Conservation (phyloP, 2,888 invertebrate genomes). For the Hirtodrosophila duncani region DNA sequence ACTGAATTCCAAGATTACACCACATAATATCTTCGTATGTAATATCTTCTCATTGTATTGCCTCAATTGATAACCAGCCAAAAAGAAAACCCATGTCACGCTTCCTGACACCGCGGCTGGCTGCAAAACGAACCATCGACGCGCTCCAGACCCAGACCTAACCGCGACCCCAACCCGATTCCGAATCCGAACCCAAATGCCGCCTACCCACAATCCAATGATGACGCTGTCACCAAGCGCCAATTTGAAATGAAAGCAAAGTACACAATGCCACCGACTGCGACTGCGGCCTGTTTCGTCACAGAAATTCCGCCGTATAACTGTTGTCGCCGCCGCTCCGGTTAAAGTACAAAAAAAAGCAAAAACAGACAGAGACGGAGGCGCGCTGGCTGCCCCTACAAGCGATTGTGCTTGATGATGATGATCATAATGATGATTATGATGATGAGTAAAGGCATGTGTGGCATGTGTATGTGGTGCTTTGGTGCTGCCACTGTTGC, state of each 20-base stretch:
- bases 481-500: neutral
- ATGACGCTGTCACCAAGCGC: constrained; percentile 22
- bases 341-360: constrained; percentile 46
- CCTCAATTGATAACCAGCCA: too few species aligned
- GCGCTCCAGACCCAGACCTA: too few species aligned
- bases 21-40: too few species aligned
- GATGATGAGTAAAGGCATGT: constrained; percentile 29
- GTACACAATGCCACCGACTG: constrained; percentile 30
- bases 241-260: constrained; percentile 23
- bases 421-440: constrained; percentile 27
- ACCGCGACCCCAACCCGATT: constrained; percentile 5
- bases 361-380: constrained; percentile 7
- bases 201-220: constrained; percentile 2
- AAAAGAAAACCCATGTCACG: too few species aligned
- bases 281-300: constrained; percentile 56
- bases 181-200: neutral
- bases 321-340: constrained; percentile 18
- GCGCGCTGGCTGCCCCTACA: constrained; percentile 12
- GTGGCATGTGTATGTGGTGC: neutral
- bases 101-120: too few species aligned
- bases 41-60: too few species aligned
- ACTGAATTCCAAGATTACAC: too few species aligned
- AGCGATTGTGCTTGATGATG: constrained; percentile 21
- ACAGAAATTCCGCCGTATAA: constrained; percentile 63
- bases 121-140: too few species aligned